Evolutionary conservation across 1,140 invertebrate genomes (phyloP), one percentile per base, ranked within the genome.

Genomic region (Brachystomella parvula): DNA sequence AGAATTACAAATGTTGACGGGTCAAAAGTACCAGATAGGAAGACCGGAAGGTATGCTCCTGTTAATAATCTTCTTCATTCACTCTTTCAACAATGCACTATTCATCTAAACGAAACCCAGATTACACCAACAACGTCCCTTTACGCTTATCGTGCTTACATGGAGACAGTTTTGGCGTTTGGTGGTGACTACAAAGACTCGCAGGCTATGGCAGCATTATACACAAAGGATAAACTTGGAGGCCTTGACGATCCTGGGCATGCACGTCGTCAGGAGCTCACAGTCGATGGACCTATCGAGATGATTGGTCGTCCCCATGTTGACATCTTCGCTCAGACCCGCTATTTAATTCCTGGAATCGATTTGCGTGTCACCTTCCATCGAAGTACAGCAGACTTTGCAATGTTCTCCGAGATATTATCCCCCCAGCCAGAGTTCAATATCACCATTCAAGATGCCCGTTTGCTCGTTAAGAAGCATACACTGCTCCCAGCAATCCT

Each of bases 71-170:
- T 75, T 65, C 15, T 79, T 24, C 76, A 79, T 72, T 77, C 75
- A 24, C 64, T 80, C 28, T 79, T 80, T 67, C 76, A 68, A 72
- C 77, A 79, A 66, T 66, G 78, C 1, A 76, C 79, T 69, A 70
- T 81, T 28, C 76, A 75, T 72, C 72, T 81, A 12, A 79, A 80
- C 75, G 77, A 79, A 72, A 78, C 77, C 71, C 68, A 77, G 21
- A 71, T 81, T 3, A 79, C 77, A n/a, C 73, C 76, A 1, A 71
- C 77, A 24, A 76, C 76, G 53, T 76, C 77, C 66, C 76, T 75
- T 19, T 79, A 81, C 72, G 74, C 75, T 24, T 80, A 79, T 69
- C 64, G 76, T 63, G 75, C 76, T 3, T 81, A 80, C 63, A 75
- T 81, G 9, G 78, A 81, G 75, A 78, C 75, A 2, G 59, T 78